phyloP scores from a whole-genome alignment of 2,888 invertebrate species.

The Brachyopa scutellaris region DNA sequence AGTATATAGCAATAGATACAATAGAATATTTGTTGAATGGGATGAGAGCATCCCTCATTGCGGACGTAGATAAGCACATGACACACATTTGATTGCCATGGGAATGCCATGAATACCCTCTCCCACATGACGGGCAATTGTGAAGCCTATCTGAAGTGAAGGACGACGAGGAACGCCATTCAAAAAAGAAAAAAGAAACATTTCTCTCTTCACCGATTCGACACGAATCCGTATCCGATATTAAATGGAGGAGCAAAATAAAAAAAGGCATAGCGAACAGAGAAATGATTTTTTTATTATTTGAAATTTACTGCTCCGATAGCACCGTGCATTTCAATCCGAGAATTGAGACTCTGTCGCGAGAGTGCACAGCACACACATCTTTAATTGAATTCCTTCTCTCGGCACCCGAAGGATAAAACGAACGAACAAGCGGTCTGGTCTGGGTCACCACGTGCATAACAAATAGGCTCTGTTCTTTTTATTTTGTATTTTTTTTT shows the following conservation, averaged over 20 bases:
- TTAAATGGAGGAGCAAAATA: neutral
- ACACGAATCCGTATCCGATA: neutral
- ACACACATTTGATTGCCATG: constrained; percentile 60
- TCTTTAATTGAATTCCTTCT: constrained; percentile 60
- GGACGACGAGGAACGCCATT: constrained; percentile 8
- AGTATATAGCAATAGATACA: too few relatives aligned
- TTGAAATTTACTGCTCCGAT: constrained; percentile 62
- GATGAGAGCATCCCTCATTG: constrained; percentile 37
- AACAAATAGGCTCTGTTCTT: constrained; percentile 29
- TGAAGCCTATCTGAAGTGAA: neutral
- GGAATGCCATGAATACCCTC: constrained; percentile 53
- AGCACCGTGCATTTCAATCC: constrained; percentile 62
- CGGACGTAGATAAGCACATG: constrained; percentile 59
- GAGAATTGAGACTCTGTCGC: constrained; percentile 2
- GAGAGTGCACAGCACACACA: constrained; percentile 26
- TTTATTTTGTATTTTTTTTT: neutral
- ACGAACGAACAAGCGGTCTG: too few relatives aligned
- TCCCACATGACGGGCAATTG: constrained; percentile 33
- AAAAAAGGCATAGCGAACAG: neutral
- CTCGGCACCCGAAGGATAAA: neutral
- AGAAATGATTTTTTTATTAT: constrained; percentile 48
- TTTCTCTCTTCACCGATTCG: neutral
- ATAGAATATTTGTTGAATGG: neutral
- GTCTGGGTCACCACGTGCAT: constrained; percentile 39
- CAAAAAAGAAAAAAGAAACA: neutral